Evolutionary conservation across 2,888 invertebrate species (phyloP).

Genomic region (Melitaea athalia): DNA sequence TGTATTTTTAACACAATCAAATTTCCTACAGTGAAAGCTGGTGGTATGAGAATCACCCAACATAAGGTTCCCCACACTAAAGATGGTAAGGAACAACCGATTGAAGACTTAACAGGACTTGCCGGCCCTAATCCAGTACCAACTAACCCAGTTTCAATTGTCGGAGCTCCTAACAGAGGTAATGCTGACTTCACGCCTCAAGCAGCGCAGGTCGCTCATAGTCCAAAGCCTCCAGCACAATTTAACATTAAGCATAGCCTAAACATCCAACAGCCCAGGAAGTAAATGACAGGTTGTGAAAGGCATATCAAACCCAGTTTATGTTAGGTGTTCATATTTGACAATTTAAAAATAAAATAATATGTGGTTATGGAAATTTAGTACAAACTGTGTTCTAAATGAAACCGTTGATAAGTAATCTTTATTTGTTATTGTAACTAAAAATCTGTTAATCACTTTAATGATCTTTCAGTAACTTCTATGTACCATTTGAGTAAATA

Average conservation of each 20-base stretch:
- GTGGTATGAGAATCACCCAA: constrained; percentile 95
- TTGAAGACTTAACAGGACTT: constrained; percentile 88
- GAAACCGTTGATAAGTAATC: not conserved
- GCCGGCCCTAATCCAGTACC: constrained; percentile 89
- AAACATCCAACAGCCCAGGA: constrained; percentile 94
- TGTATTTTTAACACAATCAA: not conserved
- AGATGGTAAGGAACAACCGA: constrained; percentile 83
- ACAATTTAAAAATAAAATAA: constrained; percentile 12
- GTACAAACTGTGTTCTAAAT: not conserved
- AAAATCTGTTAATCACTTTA: not conserved
- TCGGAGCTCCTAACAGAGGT: constrained; percentile 90
- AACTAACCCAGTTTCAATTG: constrained; percentile 87
- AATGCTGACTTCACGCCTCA: constrained; percentile 94
- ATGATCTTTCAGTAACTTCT: not conserved
- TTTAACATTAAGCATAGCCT: constrained; percentile 84
- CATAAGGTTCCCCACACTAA: constrained; percentile 88
- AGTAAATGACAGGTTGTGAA: constrained; percentile 78
- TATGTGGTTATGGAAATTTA: constrained; percentile 1
- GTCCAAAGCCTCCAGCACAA: constrained; percentile 88
- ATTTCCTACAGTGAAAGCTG: constrained; percentile 88
- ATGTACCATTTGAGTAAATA: constrained; percentile 15
- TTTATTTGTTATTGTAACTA: not conserved
- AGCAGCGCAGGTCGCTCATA: constrained; percentile 92
- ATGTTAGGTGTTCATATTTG: constrained; percentile 35
- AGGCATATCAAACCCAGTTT: constrained; percentile 43